phyloP scores from a whole-genome alignment of 2,797 vertebrate genomes.

The Hippopotamyrus pictus region DNA sequence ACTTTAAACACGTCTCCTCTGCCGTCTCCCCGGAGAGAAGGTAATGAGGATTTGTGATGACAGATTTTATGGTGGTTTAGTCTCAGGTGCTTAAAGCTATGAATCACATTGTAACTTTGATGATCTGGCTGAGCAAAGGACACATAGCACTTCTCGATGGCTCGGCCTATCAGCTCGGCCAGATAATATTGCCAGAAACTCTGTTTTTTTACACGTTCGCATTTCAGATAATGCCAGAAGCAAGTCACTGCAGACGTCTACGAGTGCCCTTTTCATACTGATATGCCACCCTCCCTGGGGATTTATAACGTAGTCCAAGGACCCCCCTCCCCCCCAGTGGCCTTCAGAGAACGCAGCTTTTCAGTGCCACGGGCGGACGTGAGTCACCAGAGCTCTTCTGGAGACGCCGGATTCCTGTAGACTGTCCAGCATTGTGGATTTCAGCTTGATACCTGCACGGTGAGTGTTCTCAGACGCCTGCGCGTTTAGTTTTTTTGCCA shows the following conservation, averaged over 20 bases:
- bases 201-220: background rate
- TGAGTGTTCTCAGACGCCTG: slow-evolving; percentile 22
- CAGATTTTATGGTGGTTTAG: background rate
- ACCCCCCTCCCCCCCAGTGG: background rate
- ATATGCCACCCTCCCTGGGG: background rate
- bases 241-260: background rate
- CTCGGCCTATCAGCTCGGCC: too few species aligned
- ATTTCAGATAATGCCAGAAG: background rate
- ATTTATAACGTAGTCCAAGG: background rate
- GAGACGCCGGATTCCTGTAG: background rate
- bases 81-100: background rate
- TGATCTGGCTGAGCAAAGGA: background rate
- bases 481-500: background rate
- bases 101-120: background rate
- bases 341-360: background rate
- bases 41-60: background rate
- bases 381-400: background rate
- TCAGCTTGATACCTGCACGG: slow-evolving; percentile 8
- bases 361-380: background rate
- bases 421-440: slow-evolving; percentile 7
- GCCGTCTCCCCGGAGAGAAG: background rate
- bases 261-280: background rate
- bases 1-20: background rate
- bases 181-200: background rate
- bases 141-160: background rate